Conservation (phyloP, 2,797 vertebrate genomes). For the Knipowitschia caucasica region DNA sequence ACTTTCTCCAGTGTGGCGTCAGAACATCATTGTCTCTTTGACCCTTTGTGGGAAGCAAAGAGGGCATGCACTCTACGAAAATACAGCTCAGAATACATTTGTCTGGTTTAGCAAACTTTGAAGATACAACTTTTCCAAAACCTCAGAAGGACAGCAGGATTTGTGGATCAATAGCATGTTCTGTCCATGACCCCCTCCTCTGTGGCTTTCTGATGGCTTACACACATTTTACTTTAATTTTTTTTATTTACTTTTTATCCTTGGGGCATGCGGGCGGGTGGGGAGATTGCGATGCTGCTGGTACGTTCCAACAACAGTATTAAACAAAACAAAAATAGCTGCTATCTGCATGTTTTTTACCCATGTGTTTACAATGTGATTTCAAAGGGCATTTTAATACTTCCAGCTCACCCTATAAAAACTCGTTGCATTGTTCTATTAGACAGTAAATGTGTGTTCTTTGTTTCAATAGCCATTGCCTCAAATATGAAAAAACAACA, state of each 20-base stretch:
- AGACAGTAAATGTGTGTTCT: constrained; percentile 79
- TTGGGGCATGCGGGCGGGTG: constrained; percentile 49
- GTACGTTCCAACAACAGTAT: constrained; percentile 38
- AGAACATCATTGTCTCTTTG: constrained; percentile 64
- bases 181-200: constrained; percentile 80
- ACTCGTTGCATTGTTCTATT: constrained; percentile 78
- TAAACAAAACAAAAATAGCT: constrained; percentile 35
- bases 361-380: constrained; percentile 81
- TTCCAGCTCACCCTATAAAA: constrained; percentile 77
- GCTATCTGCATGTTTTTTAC: constrained; percentile 78
- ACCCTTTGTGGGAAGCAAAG: constrained; percentile 59
- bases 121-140: constrained; percentile 31
- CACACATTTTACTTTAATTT: constrained; percentile 80
- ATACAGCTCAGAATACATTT: constrained; percentile 80
- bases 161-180: constrained; percentile 85
- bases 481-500: constrained; percentile 59
- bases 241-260: constrained; percentile 51
- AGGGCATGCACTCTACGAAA: constrained; percentile 49
- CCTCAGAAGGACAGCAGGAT: constrained; percentile 57
- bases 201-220: constrained; percentile 84
- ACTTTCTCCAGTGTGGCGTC: constrained; percentile 57
- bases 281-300: constrained; percentile 34
- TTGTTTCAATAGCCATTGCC: constrained; percentile 76
- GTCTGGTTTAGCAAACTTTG: constrained; percentile 49
- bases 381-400: constrained; percentile 79